These are phyloP conservation scores for Trichopria drosophilae DNA, from an alignment of 2,888 invertebrate species.

Conservation along the genomic window DNA sequence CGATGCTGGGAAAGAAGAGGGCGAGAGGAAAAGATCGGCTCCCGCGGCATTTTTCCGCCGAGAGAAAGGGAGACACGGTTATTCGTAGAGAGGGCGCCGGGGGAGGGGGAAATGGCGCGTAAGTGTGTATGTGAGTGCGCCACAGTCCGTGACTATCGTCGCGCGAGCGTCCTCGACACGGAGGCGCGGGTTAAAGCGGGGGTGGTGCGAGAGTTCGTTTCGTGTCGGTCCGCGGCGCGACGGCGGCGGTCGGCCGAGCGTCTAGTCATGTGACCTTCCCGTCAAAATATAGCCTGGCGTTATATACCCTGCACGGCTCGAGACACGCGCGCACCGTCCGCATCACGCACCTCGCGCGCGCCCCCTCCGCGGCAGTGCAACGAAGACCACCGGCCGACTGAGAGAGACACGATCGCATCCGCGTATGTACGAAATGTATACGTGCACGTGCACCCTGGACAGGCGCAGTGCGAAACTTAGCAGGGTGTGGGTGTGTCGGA, in stretches of 20 bases:
- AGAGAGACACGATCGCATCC: background rate
- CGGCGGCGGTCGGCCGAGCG: conserved; percentile 54
- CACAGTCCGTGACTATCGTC: conserved; percentile 26
- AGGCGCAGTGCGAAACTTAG: too few species aligned
- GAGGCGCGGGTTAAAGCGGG: conserved; percentile 26
- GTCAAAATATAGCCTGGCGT: conserved; percentile 79
- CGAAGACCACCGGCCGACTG: background rate
- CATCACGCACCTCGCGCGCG: conserved; percentile 15
- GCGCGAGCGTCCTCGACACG: conserved; percentile 16
- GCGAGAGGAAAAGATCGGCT: too few species aligned
- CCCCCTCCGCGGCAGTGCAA: conserved; percentile 4
- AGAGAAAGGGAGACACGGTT: conserved; percentile 19
- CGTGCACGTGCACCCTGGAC: too few species aligned
- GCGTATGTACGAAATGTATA: too few species aligned
- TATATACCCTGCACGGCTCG: conserved; percentile 38
- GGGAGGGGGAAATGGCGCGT: conserved; percentile 29
- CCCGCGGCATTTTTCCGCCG: too few species aligned
- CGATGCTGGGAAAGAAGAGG: too few species aligned
- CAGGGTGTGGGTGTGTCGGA: too few species aligned
- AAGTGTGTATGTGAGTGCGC: conserved; percentile 13
- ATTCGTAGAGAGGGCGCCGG: background rate
- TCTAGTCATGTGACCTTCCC: conserved; percentile 79
- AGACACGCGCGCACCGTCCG: conserved; percentile 34
- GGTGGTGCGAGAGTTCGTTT: conserved; percentile 24
- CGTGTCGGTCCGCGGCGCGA: conserved; percentile 22